Evolutionary conservation across 2,888 invertebrate genomes (phyloP), one percentile per base, ranked within the genome.

Genomic region (Meloe dianella): DNA sequence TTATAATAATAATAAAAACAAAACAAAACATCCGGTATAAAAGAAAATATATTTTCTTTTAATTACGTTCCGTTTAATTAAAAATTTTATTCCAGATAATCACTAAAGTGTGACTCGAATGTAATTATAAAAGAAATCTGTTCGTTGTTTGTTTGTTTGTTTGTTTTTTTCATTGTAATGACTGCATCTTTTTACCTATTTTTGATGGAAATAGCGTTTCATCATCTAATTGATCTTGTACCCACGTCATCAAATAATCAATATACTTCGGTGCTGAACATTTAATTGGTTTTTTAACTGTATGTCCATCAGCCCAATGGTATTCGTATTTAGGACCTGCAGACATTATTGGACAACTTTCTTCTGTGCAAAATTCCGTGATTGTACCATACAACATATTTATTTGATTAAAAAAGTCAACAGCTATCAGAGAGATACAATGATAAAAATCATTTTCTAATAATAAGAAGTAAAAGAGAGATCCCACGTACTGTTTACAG

Each of bases 391-490:
- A 99, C 72, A 99, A 86, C 98, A 99, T 99, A 85, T 98, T 98
- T 82, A 99, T 98, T 89, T 99, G 99, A 86, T 99, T 99, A 86
- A 98, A 99, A 85, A 99, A 99, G 86, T 99, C 99, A 71, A 99
- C 98, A 80, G 98, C 98, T 98, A 85, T 54, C 89, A 87, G 66
- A 68, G 71, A 27, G 64, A 64, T 1, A 35, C 22, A 17, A 62
- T 41, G 60, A 20, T 47, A 8, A 17, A 38, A 54, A 67, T 30
- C 14, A 24, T 12, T 12, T 47, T 20, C 1, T 41, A n/a, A n/a
- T 51, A 17, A 41, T 24, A 35, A 27, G 12, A 51, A 57, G 35
- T 58, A 27, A 35, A 57, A 22, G 35, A 57, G 22, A 35, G 29
- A 60, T 51, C 54, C n/a, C n/a, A 89, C 95, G 90, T 85, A 97